Conservation (phyloP, 2,113 vertebrate species). For the Bucco capensis region DNA sequence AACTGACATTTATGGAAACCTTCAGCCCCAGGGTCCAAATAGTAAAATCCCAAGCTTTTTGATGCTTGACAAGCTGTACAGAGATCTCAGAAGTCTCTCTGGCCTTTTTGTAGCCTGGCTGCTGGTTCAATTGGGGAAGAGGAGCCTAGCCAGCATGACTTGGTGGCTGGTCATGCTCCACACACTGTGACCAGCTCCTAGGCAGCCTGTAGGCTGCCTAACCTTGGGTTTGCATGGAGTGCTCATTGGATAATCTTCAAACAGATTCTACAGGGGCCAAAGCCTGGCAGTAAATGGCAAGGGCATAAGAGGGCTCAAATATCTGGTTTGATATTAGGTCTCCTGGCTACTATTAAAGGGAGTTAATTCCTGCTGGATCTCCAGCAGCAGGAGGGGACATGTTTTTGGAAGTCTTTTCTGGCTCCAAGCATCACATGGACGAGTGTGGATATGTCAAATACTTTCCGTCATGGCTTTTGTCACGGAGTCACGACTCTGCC, state of each 20-base stretch:
- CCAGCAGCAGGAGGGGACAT: background rate
- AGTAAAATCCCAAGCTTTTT: background rate
- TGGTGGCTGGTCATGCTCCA: background rate
- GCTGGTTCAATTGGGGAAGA: background rate
- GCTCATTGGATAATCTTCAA: background rate
- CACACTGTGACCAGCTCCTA: background rate
- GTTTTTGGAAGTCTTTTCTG: background rate
- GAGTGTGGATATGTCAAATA: background rate
- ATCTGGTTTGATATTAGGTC: background rate
- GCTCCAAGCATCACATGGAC: background rate
- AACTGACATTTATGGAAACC: conserved; percentile 32
- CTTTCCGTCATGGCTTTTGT: conserved; percentile 35
- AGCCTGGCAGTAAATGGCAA: background rate
- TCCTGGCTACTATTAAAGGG: background rate
- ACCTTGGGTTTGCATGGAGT: background rate
- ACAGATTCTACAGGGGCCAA: background rate
- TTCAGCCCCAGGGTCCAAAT: background rate
- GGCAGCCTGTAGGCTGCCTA: background rate
- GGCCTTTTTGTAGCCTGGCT: background rate
- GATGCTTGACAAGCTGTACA: background rate
- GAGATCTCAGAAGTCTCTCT: background rate
- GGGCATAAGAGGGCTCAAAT: background rate
- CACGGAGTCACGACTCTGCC: conserved; percentile 18
- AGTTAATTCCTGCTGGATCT: background rate
- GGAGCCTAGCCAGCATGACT: background rate